phyloP scores from a whole-genome alignment of 2,113 vertebrate species.

The Speoplatyrhinus poulsoni region DNA sequence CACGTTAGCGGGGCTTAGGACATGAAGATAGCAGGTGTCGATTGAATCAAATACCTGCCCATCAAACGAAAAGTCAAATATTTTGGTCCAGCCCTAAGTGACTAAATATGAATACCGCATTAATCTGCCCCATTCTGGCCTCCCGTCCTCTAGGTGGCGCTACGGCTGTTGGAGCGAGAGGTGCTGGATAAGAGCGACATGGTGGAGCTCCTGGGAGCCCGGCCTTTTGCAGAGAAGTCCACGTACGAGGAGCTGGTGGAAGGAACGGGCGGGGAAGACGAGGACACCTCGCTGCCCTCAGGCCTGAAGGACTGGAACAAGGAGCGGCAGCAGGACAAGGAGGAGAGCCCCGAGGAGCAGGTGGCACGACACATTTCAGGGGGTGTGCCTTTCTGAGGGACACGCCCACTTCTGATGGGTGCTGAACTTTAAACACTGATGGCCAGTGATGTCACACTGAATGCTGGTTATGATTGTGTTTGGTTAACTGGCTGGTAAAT shows the following conservation, averaged over 20 bases:
- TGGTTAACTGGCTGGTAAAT: too few relatives aligned
- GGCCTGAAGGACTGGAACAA: conserved; percentile 98
- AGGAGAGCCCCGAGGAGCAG: conserved; percentile 82
- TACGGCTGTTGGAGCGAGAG: conserved; percentile 91
- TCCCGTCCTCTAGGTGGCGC: conserved; percentile 83
- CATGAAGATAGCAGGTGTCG: too few relatives aligned
- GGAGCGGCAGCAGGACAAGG: conserved; percentile 80
- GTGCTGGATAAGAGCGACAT: conserved; percentile 95
- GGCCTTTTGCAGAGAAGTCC: conserved; percentile 93
- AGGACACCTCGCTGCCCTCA: conserved; percentile 91
- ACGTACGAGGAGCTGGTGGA: conserved; percentile 97
- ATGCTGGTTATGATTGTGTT: too few relatives aligned
- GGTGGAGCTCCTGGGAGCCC: conserved; percentile 88
- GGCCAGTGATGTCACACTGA: too few relatives aligned
- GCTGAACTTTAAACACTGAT: too few relatives aligned
- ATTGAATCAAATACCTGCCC: too few relatives aligned
- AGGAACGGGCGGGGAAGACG: conserved; percentile 92
- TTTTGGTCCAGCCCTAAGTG: too few relatives aligned
- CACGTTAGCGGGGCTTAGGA: too few relatives aligned
- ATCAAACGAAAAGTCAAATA: too few relatives aligned
- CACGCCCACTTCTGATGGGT: too few relatives aligned
- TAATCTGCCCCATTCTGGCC: too few relatives aligned
- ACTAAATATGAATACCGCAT: too few relatives aligned
- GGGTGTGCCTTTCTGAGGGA: conserved; percentile 80
- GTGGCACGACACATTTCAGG: conserved; percentile 81